phyloP scores from a whole-genome alignment of 2,797 vertebrate genomes.

The Etheostoma nigrum region DNA sequence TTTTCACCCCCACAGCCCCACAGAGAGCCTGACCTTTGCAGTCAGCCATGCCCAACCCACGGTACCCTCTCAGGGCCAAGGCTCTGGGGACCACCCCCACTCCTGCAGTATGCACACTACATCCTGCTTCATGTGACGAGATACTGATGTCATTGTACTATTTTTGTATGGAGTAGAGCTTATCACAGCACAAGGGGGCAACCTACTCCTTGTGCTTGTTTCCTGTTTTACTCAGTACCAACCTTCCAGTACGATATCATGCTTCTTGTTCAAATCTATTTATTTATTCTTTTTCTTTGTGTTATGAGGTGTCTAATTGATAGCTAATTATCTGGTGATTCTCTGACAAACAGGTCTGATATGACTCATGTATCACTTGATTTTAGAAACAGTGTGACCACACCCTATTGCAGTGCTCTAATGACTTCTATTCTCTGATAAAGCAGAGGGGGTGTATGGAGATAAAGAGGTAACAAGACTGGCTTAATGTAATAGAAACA shows the following conservation, averaged over 20 bases:
- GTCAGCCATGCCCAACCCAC: constrained; percentile 59
- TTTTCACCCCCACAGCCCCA: constrained; percentile 54
- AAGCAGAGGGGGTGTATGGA: background rate
- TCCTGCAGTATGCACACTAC: constrained; percentile 26
- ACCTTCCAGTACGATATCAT: background rate
- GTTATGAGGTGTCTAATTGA: background rate
- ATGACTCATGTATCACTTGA: background rate
- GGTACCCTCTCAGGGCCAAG: constrained; percentile 44
- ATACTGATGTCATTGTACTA: constrained; percentile 49
- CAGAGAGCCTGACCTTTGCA: constrained; percentile 73
- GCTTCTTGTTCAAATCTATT: background rate
- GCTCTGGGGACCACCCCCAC: constrained; percentile 45
- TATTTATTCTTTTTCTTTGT: background rate
- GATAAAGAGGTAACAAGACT: background rate
- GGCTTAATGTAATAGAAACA: constrained; percentile 2
- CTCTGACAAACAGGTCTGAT: background rate
- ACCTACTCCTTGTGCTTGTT: constrained; percentile 43
- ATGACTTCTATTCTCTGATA: background rate
- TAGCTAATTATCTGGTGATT: background rate
- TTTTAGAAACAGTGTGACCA: constrained; percentile 27
- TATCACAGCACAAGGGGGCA: constrained; percentile 60
- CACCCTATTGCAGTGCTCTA: constrained; percentile 41
- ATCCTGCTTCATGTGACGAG: constrained; percentile 49
- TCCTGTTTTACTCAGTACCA: constrained; percentile 1
- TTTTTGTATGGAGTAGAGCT: constrained; percentile 33